phyloP scores from a whole-genome alignment of 2,113 vertebrate species.

The Neopipo cinnamomea region DNA sequence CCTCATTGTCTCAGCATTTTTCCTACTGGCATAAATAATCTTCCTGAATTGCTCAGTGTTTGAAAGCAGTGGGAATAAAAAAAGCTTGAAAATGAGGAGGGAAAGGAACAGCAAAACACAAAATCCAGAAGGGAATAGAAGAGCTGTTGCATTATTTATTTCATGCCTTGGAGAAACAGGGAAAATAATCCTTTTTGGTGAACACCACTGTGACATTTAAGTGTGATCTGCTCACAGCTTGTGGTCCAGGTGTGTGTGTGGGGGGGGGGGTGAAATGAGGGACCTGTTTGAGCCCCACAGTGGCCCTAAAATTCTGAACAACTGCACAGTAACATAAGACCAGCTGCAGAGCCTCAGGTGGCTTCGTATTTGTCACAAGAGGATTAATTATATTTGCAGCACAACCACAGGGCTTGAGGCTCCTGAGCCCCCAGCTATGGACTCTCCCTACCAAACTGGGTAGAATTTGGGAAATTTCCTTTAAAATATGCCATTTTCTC shows the following conservation, averaged over 20 bases:
- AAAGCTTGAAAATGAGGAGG: neutral
- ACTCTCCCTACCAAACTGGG: neutral
- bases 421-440: neutral
- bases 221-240: neutral
- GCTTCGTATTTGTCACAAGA: neutral
- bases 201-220: neutral
- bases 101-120: neutral
- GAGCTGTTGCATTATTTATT: neutral
- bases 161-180: neutral
- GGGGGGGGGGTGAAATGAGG: neutral
- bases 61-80: neutral
- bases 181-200: neutral
- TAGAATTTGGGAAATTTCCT: neutral
- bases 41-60: neutral
- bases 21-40: neutral
- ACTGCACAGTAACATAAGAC: neutral
- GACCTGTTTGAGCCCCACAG: neutral
- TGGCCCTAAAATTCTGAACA: neutral
- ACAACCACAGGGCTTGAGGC: neutral
- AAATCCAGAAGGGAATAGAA: neutral
- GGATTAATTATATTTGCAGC: neutral
- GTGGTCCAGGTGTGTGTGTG: neutral
- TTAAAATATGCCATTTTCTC: neutral
- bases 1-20: neutral
- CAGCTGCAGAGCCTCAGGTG: neutral